Conservation (phyloP, 2,113 vertebrate species). For the Anhinga rufa region DNA sequence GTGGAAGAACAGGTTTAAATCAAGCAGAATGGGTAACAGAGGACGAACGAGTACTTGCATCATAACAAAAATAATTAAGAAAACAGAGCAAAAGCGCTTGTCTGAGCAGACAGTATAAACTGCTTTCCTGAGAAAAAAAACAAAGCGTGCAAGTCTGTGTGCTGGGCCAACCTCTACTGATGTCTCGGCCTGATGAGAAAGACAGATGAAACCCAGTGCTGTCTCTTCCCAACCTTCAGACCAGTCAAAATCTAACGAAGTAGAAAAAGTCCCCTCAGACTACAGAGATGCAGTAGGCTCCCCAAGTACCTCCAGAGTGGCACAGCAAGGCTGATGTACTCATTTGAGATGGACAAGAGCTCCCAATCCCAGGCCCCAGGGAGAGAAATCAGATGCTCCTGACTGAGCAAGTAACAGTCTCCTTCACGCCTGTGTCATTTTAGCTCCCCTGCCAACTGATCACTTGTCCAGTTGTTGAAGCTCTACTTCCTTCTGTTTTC, state of each 20-base stretch:
- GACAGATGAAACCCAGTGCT: not conserved
- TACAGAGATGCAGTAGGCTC: not conserved
- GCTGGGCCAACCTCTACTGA: not conserved
- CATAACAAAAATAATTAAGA: not conserved
- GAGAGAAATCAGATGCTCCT: not conserved
- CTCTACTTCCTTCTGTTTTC: not conserved
- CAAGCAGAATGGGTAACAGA: not conserved
- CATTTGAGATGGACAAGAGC: not conserved
- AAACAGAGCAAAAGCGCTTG: not conserved
- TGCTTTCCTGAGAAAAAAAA: not conserved
- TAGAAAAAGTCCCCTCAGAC: not conserved
- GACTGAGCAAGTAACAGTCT: not conserved
- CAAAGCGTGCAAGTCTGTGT: fast-evolving
- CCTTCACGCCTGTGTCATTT: not conserved
- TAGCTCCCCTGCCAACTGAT: not conserved
- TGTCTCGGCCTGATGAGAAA: not conserved
- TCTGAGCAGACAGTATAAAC: not conserved
- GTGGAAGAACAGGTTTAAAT: not conserved
- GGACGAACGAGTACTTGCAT: not conserved
- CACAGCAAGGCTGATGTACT: not conserved
- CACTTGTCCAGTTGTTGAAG: not conserved
- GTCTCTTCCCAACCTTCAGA: not conserved
- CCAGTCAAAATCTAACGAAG: not conserved
- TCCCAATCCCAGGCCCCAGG: not conserved
- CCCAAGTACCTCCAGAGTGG: not conserved